Percentiles rank a stretch among this genome's conserved stretches.
Conservation (phyloP, 2,888 invertebrate genomes). For the Tachina fera region DNA sequence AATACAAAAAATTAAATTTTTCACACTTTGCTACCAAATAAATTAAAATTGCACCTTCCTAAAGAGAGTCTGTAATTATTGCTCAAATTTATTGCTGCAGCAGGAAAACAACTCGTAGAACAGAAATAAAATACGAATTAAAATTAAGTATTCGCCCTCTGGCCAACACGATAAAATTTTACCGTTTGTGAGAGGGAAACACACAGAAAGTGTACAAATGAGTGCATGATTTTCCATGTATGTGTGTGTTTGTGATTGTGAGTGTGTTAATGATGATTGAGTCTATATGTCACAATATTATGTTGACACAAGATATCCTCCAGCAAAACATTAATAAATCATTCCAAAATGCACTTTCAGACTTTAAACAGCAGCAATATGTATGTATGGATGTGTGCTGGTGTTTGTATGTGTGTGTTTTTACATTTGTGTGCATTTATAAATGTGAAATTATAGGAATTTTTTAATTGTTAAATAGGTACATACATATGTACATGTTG, state of each 20-base stretch:
- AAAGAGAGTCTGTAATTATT: not conserved
- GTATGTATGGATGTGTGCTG: constrained; percentile 7
- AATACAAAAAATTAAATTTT: not conserved
- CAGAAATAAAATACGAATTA: constrained; percentile 32
- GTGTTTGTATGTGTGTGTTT: not conserved
- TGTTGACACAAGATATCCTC: constrained; percentile 75
- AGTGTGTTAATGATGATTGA: constrained; percentile 63
- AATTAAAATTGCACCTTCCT: not conserved
- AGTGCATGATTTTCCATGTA: not conserved
- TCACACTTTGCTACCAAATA: not conserved
- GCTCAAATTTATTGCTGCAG: not conserved
- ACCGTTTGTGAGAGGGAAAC: not conserved
- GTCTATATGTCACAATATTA: constrained; percentile 74
- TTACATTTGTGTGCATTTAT: not conserved
- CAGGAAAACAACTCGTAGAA: not conserved
- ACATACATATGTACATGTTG: not conserved
- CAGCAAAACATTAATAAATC: constrained; percentile 77
- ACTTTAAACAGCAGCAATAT: constrained; percentile 73
- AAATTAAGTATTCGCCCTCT: constrained; percentile 49
- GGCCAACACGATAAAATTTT: constrained; percentile 10
- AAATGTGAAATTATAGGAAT: not conserved
- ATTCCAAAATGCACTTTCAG: constrained; percentile 77
- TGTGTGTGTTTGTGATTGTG: not conserved
- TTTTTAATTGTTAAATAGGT: constrained; percentile 39
- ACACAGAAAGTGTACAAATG: constrained; percentile 5